Evolutionary conservation across 2,113 vertebrate species (phyloP), one percentile per base, ranked within the genome.

Genomic region (Himantopus leucocephalus): DNA sequence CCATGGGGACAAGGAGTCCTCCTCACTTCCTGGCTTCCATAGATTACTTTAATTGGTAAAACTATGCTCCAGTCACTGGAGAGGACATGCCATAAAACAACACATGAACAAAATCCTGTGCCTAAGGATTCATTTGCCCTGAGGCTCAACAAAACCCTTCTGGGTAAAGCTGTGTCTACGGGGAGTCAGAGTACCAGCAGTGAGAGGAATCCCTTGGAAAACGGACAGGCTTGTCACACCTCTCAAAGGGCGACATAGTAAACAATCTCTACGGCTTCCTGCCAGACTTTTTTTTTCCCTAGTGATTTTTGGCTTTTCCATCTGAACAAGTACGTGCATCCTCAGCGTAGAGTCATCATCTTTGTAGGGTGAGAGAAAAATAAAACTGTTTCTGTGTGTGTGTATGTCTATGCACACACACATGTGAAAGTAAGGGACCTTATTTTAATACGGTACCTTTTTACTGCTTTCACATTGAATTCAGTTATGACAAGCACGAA

Each of bases 41-140:
- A 56, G 70, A 77, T 96, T 32, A 66, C 96, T 96, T 95, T 93
- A 95, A 85, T 91, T 97, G 96, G 96, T 91, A 95, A 97, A 97
- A 97, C 86, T 96, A 95, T 95, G 95, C 58, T 92, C 24, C 86
- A 55, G 88, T 85, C 41, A 12, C 86, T 92, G 88, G n/a, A 64
- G 43, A 78, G 24, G 48, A 48, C 80, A 68, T 34, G 56, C 45
- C 52, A 53, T 27, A 30, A 85, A 94, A 43, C 52, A 79, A 89
- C 92, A 62, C 56, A 72, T 2, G 48, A 80, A 37, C 19, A 67
- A 86, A 92, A 96, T 48, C 45, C 22, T 15, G 7, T 84, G 50
- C 78, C 48, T 59, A 59, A 60, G 56, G 59, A 83, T 92, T 35
- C 8, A 2, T 71, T 95, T 81, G 58, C 76, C 80, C 64, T 5